These are phyloP conservation scores for Ennomos erosarius DNA, from an alignment of 2,888 invertebrate species.

Conservation along the genomic window DNA sequence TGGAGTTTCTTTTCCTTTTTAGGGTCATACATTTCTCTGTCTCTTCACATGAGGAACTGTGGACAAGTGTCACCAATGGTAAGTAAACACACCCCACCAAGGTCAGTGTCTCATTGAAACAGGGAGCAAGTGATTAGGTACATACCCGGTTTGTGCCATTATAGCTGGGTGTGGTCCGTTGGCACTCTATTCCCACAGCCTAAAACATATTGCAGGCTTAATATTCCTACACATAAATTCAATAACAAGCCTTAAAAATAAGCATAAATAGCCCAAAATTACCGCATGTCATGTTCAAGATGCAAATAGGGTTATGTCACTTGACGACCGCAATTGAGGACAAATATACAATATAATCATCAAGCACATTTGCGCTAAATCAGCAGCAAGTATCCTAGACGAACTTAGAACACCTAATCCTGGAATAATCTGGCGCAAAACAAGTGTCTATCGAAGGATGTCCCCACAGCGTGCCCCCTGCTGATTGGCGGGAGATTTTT, in stretches of 20 bases:
- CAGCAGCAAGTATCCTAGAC: slow-evolving; percentile 46
- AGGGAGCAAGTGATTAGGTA: slow-evolving; percentile 50
- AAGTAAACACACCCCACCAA: slow-evolving; percentile 70
- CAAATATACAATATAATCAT: slow-evolving; percentile 60
- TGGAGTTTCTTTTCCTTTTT: slow-evolving; percentile 77
- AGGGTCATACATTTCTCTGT: slow-evolving; percentile 69
- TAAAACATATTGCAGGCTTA: slow-evolving; percentile 61
- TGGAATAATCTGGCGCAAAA: slow-evolving; percentile 49
- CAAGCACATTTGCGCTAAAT: slow-evolving; percentile 45
- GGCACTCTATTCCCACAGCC: slow-evolving; percentile 58
- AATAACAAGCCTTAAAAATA: slow-evolving; percentile 51
- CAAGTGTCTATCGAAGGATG: slow-evolving; percentile 50
- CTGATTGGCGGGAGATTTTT: slow-evolving; percentile 80
- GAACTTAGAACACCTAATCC: slow-evolving; percentile 39
- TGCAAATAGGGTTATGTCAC: slow-evolving; percentile 84
- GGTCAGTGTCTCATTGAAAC: slow-evolving; percentile 58
- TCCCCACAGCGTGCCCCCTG: slow-evolving; percentile 80
- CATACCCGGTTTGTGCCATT: slow-evolving; percentile 81
- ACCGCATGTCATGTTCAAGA: slow-evolving; percentile 82
- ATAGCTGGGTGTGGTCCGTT: slow-evolving; percentile 59
- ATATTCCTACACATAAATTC: slow-evolving; percentile 41
- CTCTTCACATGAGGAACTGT: slow-evolving; percentile 71
- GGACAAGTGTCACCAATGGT: slow-evolving; percentile 53
- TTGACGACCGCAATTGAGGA: slow-evolving; percentile 75
- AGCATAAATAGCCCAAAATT: slow-evolving; percentile 66